phyloP scores from a whole-genome alignment of 1,140 invertebrate species.

The Euwallacea similis region DNA sequence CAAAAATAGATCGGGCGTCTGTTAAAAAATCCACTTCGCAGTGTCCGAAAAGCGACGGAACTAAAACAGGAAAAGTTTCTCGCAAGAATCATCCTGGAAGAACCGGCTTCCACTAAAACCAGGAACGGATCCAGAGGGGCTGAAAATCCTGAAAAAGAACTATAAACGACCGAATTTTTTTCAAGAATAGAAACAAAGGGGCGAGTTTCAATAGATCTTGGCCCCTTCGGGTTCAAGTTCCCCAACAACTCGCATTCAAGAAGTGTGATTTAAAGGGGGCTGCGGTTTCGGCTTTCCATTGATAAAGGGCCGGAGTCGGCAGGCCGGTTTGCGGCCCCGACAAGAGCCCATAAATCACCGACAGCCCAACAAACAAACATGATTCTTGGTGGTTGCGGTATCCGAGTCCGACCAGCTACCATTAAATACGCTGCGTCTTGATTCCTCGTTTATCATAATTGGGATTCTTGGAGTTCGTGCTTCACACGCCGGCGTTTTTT shows the following conservation, averaged over 20 bases:
- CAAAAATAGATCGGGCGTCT: no score
- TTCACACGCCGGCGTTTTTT: slow-evolving; percentile 23
- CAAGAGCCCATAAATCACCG: slow-evolving; percentile 28
- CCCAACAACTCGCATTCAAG: slow-evolving; percentile 32
- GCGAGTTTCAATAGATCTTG: slow-evolving; percentile 38
- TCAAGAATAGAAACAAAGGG: slow-evolving; percentile 22
- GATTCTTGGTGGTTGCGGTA: slow-evolving; percentile 15
- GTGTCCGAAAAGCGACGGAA: no score
- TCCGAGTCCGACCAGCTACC: slow-evolving; percentile 9
- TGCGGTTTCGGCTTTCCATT: slow-evolving; percentile 30
- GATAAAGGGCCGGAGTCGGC: slow-evolving; percentile 28
- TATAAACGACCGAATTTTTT: slow-evolving; percentile 3
- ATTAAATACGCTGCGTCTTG: not conserved
- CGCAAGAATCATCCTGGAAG: no score
- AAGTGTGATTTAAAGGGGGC: slow-evolving; percentile 32
- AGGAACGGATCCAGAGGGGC: no score
- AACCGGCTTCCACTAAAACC: no score
- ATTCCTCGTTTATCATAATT: slow-evolving; percentile 6
- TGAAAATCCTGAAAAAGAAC: no score
- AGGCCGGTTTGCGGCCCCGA: slow-evolving; percentile 24
- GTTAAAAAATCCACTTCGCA: no score
- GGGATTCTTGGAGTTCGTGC: slow-evolving; percentile 3
- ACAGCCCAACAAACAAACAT: slow-evolving; percentile 28
- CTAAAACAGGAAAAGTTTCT: no score
- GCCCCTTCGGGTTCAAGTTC: slow-evolving; percentile 21